Evolutionary conservation across 2,113 vertebrate species (phyloP).

Genomic region (Sitta europaea): DNA sequence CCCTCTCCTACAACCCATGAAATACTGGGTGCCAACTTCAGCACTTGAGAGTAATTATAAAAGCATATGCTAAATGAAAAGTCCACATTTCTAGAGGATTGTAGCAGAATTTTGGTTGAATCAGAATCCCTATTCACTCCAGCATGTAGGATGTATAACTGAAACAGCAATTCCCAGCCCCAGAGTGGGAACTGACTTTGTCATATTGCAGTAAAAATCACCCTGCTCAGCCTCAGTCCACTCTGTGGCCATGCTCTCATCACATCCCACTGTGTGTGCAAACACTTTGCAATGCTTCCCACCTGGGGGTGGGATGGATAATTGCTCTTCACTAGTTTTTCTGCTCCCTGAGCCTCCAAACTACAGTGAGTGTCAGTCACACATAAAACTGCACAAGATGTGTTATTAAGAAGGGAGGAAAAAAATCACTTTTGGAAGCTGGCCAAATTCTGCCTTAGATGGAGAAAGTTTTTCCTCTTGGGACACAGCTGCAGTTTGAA

Average conservation of each 20-base stretch:
- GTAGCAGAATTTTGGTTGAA: neutral
- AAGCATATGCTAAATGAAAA: neutral
- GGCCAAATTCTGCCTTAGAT: neutral
- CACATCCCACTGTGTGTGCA: neutral
- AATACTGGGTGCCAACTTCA: neutral
- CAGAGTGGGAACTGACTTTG: neutral
- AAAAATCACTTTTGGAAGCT: neutral
- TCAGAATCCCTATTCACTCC: neutral
- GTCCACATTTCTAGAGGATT: neutral
- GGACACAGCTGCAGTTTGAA: neutral
- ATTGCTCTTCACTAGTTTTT: neutral
- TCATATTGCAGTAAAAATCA: too few species aligned
- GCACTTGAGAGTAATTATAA: neutral
- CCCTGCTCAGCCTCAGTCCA: neutral
- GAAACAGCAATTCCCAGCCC: neutral
- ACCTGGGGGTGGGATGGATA: neutral
- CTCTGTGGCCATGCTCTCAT: neutral
- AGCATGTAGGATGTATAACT: rapidly evolving
- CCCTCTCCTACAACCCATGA: neutral
- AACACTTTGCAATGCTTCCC: neutral
- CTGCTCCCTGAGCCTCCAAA: neutral
- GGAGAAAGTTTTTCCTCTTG: neutral
- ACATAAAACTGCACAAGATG: neutral
- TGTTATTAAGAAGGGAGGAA: neutral
- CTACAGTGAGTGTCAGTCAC: neutral